phyloP scores from a whole-genome alignment of 2,888 invertebrate species.

The Crossocerus cetratus region DNA sequence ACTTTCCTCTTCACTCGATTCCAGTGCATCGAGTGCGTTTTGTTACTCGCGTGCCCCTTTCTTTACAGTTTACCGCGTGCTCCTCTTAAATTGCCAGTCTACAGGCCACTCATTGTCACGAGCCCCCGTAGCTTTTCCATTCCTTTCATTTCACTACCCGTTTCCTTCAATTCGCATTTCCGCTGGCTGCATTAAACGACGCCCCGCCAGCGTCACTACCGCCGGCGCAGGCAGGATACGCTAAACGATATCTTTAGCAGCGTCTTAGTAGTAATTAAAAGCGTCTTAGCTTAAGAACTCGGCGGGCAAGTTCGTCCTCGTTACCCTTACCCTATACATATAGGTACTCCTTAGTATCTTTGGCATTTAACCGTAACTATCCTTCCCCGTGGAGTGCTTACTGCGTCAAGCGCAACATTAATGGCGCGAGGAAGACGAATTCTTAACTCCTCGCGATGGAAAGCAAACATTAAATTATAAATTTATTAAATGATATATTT shows the following conservation, averaged over 20 bases:
- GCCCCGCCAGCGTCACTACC: not conserved
- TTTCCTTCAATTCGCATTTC: not conserved
- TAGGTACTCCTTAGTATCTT: too few relatives aligned
- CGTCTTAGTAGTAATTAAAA: conserved; percentile 69
- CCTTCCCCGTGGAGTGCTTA: too few relatives aligned
- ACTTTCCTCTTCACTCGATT: not conserved
- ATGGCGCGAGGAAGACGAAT: too few relatives aligned
- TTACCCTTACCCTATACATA: conserved; percentile 4
- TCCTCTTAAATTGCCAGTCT: not conserved
- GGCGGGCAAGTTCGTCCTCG: conserved; percentile 52
- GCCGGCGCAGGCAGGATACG: not conserved
- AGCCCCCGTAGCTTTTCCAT: not conserved
- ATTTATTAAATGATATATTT: too few relatives aligned
- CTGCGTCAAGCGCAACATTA: too few relatives aligned
- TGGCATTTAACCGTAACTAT: not conserved
- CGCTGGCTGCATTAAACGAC: not conserved
- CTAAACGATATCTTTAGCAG: conserved; percentile 36
- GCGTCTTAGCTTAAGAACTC: conserved; percentile 57
- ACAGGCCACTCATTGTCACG: not conserved
- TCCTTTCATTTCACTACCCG: not conserved
- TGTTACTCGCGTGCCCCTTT: conserved; percentile 13
- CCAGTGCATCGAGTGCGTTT: not conserved
- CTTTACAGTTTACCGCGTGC: conserved; percentile 18
- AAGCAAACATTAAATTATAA: too few relatives aligned
- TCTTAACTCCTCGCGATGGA: too few relatives aligned